Conservation (phyloP, 2,797 vertebrate genomes). For the Pterois miles region DNA sequence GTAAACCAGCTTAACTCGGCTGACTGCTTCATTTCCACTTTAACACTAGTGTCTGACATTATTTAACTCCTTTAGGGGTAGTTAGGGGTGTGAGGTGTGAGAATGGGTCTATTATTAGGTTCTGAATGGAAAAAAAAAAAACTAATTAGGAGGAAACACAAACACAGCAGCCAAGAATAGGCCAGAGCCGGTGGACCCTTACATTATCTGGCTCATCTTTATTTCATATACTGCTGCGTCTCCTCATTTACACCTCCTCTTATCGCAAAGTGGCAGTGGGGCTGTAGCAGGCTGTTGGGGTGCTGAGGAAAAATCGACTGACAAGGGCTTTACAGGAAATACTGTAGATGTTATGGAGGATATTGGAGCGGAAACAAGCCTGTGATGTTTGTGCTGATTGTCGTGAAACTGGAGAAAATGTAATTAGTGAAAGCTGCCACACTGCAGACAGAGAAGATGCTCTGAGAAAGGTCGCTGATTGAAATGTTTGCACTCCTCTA, state of each 20-base stretch:
- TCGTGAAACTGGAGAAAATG: not conserved
- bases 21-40: too few relatives aligned
- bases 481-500: not conserved
- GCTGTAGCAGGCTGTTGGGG: not conserved
- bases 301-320: not conserved
- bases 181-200: not conserved
- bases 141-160: not conserved
- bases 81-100: not conserved
- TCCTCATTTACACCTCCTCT: not conserved
- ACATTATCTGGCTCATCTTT: not conserved
- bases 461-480: conserved; percentile 7
- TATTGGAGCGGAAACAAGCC: not conserved
- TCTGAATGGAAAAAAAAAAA: not conserved
- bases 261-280: not conserved
- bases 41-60: not conserved
- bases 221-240: not conserved
- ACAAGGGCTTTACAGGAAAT: not conserved
- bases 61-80: not conserved
- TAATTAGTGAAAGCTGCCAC: not conserved
- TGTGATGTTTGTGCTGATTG: not conserved
- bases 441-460: not conserved
- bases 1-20: too few relatives aligned
- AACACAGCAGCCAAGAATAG: not conserved
- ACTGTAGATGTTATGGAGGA: not conserved
- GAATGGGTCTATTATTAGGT: not conserved